Evolutionary conservation across 2,113 vertebrate genomes (phyloP), one percentile per base, ranked within the genome.

Genomic region (Centropus bengalensis): DNA sequence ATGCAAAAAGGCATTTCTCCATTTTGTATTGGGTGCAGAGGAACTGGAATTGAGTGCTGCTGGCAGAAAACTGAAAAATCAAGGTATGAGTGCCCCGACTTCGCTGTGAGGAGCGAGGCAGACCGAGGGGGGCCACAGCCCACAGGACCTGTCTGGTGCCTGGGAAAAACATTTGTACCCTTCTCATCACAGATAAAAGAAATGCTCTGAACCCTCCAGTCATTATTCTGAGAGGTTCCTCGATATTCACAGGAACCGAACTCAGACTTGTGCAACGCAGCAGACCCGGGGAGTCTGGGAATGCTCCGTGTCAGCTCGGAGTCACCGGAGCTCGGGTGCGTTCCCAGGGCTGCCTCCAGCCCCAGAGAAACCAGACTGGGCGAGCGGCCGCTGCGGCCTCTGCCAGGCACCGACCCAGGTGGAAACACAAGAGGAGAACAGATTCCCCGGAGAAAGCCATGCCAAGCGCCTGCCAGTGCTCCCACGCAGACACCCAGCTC

Each of bases 1-100:
- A 97, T 82, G 83, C 71, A 88, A 82, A 98, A 92, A 96, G 92
- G 83, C 83, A 16, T 91, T 91, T 94, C 88, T 95, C 70, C 70
- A 30, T 40, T 92, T 80, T 76, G 86, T 68, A 44, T 59, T 21
- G 55, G 19, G 47, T 38, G 60, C 59, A 55, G n/a, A 38, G 55
- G 82, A 75, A 68, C 40, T 2, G 16, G 36, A 82, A 30, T 0
- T 33, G 81, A 82, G 89, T 36, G 54, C 71, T 83, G 38, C 59
- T 30, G 69, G 56, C 54, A 45, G 86, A 68, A 82, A 78, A 45
- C 40, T 36, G 82, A 58, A 27, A 88, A 94, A 54, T 42, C 93
- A 52, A 45, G 28, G 62, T 64, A 26, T 19, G 80, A 85, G 71
- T 93, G 78, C 73, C 42, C 82, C 10, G n/a, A 24, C 84, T 32